phyloP scores from a whole-genome alignment of 2,113 vertebrate species.

The Pygoscelis adeliae region DNA sequence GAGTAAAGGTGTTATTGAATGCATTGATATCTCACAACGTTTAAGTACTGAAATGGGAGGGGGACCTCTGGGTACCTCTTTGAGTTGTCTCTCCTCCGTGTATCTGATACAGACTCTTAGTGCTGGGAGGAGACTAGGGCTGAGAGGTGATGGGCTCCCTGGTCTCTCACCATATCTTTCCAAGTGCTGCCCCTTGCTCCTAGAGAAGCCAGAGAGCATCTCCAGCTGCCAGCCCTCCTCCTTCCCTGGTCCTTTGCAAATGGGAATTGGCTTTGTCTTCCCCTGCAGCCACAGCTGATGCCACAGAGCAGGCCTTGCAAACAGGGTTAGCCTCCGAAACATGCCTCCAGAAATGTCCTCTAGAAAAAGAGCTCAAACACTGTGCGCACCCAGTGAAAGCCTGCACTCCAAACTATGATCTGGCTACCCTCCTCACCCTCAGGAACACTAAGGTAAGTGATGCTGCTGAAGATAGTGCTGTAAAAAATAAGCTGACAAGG shows the following conservation, averaged over 20 bases:
- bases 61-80: neutral
- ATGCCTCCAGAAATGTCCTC: neutral
- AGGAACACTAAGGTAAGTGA: neutral
- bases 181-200: neutral
- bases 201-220: accelerated
- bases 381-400: neutral
- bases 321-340: neutral
- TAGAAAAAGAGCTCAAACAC: neutral
- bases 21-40: neutral
- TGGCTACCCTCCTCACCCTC: neutral
- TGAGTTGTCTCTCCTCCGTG: neutral
- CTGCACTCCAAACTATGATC: accelerated
- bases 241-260: neutral
- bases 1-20: neutral
- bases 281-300: neutral
- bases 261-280: neutral
- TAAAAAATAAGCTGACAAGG: neutral
- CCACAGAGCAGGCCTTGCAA: neutral
- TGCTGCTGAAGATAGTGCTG: neutral
- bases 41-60: neutral
- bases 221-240: neutral
- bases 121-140: neutral
- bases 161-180: neutral
- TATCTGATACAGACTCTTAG: neutral
- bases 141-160: neutral